phyloP scores from a whole-genome alignment of 2,888 invertebrate genomes.

The Trileptium ribeirensis region DNA sequence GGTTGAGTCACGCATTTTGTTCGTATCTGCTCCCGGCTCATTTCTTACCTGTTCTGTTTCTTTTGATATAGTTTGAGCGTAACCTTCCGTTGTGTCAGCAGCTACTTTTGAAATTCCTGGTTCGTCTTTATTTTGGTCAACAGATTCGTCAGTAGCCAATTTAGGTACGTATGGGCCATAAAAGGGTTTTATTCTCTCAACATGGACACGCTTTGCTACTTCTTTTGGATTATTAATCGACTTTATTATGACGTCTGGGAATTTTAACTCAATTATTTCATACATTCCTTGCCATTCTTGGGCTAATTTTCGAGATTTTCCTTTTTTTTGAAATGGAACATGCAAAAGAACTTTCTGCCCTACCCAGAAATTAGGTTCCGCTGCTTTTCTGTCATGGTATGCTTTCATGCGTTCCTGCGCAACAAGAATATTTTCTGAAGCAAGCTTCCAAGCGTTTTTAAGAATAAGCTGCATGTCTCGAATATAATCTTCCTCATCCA shows the following conservation, averaged over 20 bases:
- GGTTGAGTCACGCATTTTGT: no score
- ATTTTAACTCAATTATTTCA: background rate
- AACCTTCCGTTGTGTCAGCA: no score
- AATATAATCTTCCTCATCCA: background rate
- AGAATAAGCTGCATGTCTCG: background rate
- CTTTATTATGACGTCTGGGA: background rate
- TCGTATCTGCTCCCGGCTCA: no score
- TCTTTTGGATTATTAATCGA: constrained; percentile 1
- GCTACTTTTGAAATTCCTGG: no score
- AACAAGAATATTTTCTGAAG: background rate
- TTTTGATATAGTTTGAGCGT: no score
- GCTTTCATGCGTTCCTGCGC: background rate
- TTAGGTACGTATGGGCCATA: background rate
- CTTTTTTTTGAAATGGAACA: background rate
- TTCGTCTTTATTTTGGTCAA: no score
- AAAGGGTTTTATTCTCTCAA: background rate
- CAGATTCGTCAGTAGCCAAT: no score
- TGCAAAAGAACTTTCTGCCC: background rate
- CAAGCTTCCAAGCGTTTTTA: background rate
- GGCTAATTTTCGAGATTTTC: background rate
- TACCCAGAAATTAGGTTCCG: background rate
- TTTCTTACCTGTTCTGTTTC: no score
- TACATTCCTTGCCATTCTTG: background rate
- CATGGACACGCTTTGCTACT: background rate
- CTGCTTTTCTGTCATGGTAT: background rate